Conservation (phyloP, 2,888 invertebrate genomes). For the Leucoptera coffeella region DNA sequence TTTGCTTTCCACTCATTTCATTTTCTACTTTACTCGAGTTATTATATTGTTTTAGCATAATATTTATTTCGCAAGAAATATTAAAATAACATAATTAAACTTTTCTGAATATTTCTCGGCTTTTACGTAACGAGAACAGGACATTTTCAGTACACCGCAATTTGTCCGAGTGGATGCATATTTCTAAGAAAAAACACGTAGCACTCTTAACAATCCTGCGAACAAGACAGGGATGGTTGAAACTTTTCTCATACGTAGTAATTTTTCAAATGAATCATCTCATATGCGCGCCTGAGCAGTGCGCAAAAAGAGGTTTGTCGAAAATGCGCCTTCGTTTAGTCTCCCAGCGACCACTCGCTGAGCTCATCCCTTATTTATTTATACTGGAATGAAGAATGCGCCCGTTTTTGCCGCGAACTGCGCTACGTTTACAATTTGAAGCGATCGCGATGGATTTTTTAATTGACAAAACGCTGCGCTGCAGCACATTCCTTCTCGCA, state of each 20-base stretch:
- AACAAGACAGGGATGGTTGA: too few relatives aligned
- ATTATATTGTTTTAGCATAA: too few relatives aligned
- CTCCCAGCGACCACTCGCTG: slow-evolving; percentile 19
- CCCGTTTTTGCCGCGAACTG: slow-evolving; percentile 23
- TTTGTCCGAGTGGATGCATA: too few relatives aligned
- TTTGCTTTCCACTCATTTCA: too few relatives aligned
- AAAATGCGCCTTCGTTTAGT: slow-evolving; percentile 40
- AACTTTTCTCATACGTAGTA: neutral
- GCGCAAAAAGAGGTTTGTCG: slow-evolving; percentile 47
- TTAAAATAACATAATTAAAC: too few relatives aligned
- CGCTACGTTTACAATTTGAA: slow-evolving; percentile 22
- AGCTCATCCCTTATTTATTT: slow-evolving; percentile 51
- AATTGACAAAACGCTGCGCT: slow-evolving; percentile 39
- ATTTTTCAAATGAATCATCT: slow-evolving; percentile 42
- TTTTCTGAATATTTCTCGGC: too few relatives aligned
- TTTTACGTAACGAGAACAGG: too few relatives aligned
- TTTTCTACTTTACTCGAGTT: too few relatives aligned
- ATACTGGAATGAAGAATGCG: slow-evolving; percentile 45
- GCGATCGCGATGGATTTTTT: slow-evolving; percentile 39
- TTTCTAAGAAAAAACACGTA: too few relatives aligned
- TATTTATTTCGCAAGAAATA: too few relatives aligned
- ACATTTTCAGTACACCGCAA: too few relatives aligned
- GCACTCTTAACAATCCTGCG: too few relatives aligned
- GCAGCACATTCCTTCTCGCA: slow-evolving; percentile 26
- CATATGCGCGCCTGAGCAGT: slow-evolving; percentile 44